Evolutionary conservation across 2,888 invertebrate species (phyloP), one percentile per base, ranked within the genome.

Genomic region (Cheilosia vernalis): DNA sequence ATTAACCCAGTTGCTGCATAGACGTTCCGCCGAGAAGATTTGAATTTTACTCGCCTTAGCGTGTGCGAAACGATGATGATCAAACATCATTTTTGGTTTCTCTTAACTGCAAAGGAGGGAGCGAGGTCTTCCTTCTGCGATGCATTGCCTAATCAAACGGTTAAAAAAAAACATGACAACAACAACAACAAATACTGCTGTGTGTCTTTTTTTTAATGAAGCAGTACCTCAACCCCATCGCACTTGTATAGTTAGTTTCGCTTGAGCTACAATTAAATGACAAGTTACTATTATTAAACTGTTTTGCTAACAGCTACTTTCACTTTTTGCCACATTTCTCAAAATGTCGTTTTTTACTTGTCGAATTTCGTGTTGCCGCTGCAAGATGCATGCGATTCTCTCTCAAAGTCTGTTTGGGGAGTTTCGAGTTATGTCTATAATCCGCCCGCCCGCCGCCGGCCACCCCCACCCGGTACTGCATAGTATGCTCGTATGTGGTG

Each of bases 1-100:
- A 84, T 79, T 84, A 84, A 84, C 84, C 84, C 61, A 84, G 64
- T 79, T 84, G 70, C 58, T 21, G 77, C n/a, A 37, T 37, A 37
- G 37, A 42, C 64, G 56, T 70, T 70, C 81, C 81, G 64, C 63
- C 56, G 10, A 19, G 51, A 27, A 53, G 47, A 56, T 81, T 56
- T 67, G 56, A 64, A 61, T 63, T 42, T 44, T 64, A 56, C 64
- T 27, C 60, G 49, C 21, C 40, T 74, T 21, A 61, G 49, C 47
- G 58, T 63, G 77, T 37, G 24, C 61, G 47, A 33, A 33, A 37
- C 61, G 61, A 15, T 33, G 49, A 63, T 44, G 76, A 70, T 67
- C 63, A 44, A 69, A 73, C 79, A 61, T 66, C 6, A 4, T 72
- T 72, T 72, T 55, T 21, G 56, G 47, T 70, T 60, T 60, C 70